Evolutionary conservation across 2,797 vertebrate species (phyloP).

Genomic region (Notoglanidium macrostoma): DNA sequence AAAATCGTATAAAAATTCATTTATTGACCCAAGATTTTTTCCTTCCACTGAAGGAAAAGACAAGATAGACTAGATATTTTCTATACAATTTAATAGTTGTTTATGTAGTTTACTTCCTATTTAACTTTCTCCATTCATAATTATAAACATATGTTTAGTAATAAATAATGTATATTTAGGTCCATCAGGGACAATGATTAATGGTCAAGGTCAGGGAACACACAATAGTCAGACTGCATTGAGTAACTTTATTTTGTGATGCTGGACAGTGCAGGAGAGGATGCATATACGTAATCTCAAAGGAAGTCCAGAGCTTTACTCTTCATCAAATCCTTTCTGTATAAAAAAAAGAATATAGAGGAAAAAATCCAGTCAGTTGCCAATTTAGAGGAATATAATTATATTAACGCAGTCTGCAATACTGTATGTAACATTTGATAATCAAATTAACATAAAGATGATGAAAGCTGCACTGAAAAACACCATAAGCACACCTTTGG

Average conservation of each 20-base stretch:
- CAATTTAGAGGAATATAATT: background rate
- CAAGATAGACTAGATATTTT: background rate
- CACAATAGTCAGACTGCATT: conserved; percentile 18
- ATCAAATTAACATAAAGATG: conserved; percentile 10
- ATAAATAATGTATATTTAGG: background rate
- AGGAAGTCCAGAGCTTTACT: conserved; percentile 69
- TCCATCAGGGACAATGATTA: background rate
- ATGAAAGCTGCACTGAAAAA: background rate
- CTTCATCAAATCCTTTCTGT: conserved; percentile 79
- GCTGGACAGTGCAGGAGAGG: conserved; percentile 36
- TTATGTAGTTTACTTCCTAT: background rate
- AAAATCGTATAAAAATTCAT: background rate
- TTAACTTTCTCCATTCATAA: background rate
- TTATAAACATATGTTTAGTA: background rate
- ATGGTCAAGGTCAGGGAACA: background rate
- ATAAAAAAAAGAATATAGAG: conserved; percentile 30
- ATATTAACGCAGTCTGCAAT: conserved; percentile 9
- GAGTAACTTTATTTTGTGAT: conserved; percentile 18
- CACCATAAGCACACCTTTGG: conserved; percentile 72
- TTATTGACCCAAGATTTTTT: background rate
- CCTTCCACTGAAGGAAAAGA: background rate
- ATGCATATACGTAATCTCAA: conserved; percentile 41
- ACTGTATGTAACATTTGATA: background rate
- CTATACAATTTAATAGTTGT: background rate
- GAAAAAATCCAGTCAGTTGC: conserved; percentile 51